These are phyloP conservation scores for Lathamus discolor DNA, from an alignment of 2,113 vertebrate species.

Conservation along the genomic window DNA sequence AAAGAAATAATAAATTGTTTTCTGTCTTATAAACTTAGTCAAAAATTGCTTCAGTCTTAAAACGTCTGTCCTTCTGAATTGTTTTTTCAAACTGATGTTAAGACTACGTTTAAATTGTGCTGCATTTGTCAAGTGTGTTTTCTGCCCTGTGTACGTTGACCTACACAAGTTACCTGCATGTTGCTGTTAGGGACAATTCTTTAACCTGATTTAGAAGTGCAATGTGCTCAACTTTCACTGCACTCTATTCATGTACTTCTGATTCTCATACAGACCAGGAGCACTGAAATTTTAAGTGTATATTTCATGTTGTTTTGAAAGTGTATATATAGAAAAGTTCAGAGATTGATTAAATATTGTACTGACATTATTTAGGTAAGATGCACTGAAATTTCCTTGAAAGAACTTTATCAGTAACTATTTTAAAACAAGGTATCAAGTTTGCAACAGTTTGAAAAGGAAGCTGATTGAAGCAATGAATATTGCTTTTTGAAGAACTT, in stretches of 20 bases:
- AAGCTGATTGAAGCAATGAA: background rate
- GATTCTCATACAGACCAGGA: constrained; percentile 3
- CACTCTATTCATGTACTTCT: background rate
- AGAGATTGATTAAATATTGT: background rate
- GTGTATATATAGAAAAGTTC: background rate
- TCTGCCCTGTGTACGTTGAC: background rate
- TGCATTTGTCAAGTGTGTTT: background rate
- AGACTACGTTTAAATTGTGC: background rate
- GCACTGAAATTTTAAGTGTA: background rate
- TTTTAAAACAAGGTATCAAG: background rate
- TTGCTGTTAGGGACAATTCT: background rate
- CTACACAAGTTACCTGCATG: background rate
- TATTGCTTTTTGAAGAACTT: background rate
- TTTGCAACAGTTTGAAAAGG: background rate
- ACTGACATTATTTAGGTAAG: background rate
- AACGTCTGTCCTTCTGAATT: background rate
- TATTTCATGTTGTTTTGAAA: background rate
- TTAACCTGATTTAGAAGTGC: background rate
- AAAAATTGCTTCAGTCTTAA: background rate
- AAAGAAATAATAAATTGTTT: background rate
- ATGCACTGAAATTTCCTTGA: background rate
- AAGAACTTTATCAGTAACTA: background rate
- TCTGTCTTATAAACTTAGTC: background rate
- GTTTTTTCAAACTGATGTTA: background rate
- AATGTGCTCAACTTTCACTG: background rate